Conservation (phyloP, 2,113 vertebrate species). For the Chamaetylas fuelleborni region DNA sequence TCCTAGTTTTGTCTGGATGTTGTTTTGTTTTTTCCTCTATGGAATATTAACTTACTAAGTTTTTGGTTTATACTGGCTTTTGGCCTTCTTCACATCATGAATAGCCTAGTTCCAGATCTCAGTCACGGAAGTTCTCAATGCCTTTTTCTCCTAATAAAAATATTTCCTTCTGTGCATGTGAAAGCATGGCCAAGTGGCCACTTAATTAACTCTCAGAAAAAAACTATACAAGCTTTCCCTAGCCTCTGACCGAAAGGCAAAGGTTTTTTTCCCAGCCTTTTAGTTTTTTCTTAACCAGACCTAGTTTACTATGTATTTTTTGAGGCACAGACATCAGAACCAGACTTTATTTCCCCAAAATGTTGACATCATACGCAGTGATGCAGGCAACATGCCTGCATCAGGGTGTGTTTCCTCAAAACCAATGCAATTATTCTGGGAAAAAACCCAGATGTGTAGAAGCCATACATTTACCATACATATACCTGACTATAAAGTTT, state of each 20-base stretch:
- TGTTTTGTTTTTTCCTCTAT: neutral
- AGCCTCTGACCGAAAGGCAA: neutral
- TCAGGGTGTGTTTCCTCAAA: neutral
- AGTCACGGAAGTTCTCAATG: neutral
- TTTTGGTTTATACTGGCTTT: conserved; percentile 19
- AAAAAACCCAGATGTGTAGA: neutral
- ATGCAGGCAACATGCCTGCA: neutral
- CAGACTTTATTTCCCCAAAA: neutral
- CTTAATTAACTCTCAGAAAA: neutral
- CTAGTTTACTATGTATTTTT: neutral
- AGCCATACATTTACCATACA: neutral
- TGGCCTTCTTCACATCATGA: conserved; percentile 17
- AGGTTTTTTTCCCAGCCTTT: neutral
- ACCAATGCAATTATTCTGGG: neutral
- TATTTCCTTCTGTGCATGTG: neutral
- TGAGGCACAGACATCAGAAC: neutral
- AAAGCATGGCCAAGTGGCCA: conserved; percentile 23
- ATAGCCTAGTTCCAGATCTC: neutral
- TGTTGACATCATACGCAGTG: neutral
- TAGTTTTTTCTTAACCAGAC: neutral
- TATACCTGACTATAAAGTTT: neutral
- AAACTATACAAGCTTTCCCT: neutral
- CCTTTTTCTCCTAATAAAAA: conserved; percentile 22
- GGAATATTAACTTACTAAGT: neutral
- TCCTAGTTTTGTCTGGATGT: neutral